Evolutionary conservation across 2,888 invertebrate species (phyloP), one percentile per base, ranked within the genome.

Genomic region (Drosophila prolongata): DNA sequence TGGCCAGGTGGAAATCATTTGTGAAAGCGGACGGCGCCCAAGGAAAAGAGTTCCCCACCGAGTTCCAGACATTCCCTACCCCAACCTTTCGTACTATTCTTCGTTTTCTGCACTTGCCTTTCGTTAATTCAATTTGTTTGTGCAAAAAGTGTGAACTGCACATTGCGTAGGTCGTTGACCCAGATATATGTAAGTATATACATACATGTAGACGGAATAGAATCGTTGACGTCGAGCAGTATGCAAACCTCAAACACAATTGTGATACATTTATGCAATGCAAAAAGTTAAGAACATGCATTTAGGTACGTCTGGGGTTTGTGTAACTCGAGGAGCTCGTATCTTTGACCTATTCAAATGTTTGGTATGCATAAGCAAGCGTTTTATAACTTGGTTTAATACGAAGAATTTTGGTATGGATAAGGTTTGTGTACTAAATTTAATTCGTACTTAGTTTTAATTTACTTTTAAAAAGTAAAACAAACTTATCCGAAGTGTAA

Each of bases 91-190:
- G 38, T 62, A 35, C 49, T 14, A 35, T 58, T 58, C 38, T 19
- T 2, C 14, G 19, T 30, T n/a, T 38, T 27, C 6, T 16, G 16
- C 49, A 35, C 10, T 35, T 24, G 14, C 30, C 43, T 14, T 16
- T 34, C 16, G 16, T 44, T 65, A 46, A 65, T 65, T 65, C n/a
- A 46, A 65, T 52, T 65, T 60, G 43, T 56, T 50, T 24, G 16
- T 24, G 61, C 61, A 13, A 43, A 44, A 61, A 27, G 50, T n/a
- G 19, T 37, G 6, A 10, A 46, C 57, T 62, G 52, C 46, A 54
- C 46, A 54, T 47, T 54, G 35, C 65, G 54, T 61, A 46, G 69
- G 84, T 78, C 81, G 78, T 80, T 84, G 81, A 84, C 87, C 64
- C 55, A 80, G 55, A 76, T 71, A 19, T 14, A 35, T 35, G 37